Evolutionary conservation across 2,888 invertebrate species (phyloP), one percentile per base, ranked within the genome.

Genomic region (Meghimatium bilineatum): DNA sequence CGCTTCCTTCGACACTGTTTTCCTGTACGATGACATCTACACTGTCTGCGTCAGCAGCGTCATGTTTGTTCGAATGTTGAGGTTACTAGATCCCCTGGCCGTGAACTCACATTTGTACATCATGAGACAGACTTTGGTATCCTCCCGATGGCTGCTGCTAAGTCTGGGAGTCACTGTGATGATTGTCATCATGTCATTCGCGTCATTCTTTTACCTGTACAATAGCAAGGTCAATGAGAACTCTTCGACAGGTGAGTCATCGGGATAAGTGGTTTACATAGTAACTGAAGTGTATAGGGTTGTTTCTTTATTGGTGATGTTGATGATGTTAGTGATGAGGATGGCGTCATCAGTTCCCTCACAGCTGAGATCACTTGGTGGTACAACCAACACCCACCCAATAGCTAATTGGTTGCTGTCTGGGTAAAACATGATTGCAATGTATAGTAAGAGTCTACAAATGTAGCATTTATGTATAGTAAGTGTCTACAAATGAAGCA

Each of bases 61-160:
- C 1, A 69, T 87, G 17, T 87, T 88, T 56, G 26, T 88, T 26
- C 71, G 76, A 5, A 85, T 87, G 23, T 63, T 89, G 6, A 60
- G 85, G 6, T 80, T 89, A 26, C 82, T 89, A 36, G 79, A 80
- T 5, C 88, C 88, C 12, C 76, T 88, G 23, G 77, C 86, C 26
- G 85, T 88, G 63, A 88, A 87, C 80, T 85, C 85, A 26, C 81
- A 87, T 23, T 69, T 89, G 29, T 85, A 86, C 79, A 67, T 87
- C 23, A 80, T 89, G 80, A 67, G 86, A 17, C 72, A 67, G 34
- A 87, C 88, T 0, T 75, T 89, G 60, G n/a, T 81, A n/a, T 72
- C 49, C 10, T 84, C 86, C 8, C 77, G 85, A 17, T 49, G 63
- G 5, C 72, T 82, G 20, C 75, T 89, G 66, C 23, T 83, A 0